Evolutionary conservation across 2,797 vertebrate genomes (phyloP), one percentile per base, ranked within the genome.

Genomic region (Hoplostethus atlanticus): DNA sequence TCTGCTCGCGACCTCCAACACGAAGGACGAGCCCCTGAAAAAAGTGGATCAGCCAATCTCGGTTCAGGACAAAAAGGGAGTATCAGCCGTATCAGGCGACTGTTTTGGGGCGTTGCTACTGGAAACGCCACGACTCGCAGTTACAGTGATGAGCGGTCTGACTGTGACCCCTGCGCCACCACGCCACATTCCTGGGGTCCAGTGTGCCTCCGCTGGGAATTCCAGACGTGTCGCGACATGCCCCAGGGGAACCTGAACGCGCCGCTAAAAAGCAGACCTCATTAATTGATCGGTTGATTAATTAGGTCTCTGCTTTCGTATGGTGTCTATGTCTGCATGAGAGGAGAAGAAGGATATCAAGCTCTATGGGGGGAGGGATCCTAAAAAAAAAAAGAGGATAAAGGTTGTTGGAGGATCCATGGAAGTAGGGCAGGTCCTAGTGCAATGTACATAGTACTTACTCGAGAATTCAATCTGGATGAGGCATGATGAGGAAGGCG

Each of bases 221-320:
- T 93, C 92, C 90, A 85, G 65, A 84, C 90, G 47, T 76, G 91
- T 93, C 64, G 83, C 66, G 87, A 92, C 92, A 87, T 88, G 92
- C 85, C 87, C 88, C 73, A 0, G 0, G 83, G 89, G 89, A 91
- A 92, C 68, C 66, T 71, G 76, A 91, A 84, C 61, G 71, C 75
- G 60, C 80, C 55, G 83, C 90, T 90, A 86, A 82, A 91, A 90
- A 86, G 74, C 66, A 46, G 63, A 79, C 82, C 76, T 67, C 78
- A 84, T 78, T 89, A 79, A 88, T 86, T 90, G 87, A 92, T 91
- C 44, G 42, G 47, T 56, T 93, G 93, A 94, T 93, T 92, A 92
- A 94, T 94, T 89, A 75, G 79, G 40, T 89, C 79, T 94, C 86
- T 4, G 25, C 79, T 90, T 91, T 90, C 80, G 76, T 74, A 40